Base-by-base conservation (phyloP, 1,140 invertebrate species). In the Drosophila ogumai region DNA sequence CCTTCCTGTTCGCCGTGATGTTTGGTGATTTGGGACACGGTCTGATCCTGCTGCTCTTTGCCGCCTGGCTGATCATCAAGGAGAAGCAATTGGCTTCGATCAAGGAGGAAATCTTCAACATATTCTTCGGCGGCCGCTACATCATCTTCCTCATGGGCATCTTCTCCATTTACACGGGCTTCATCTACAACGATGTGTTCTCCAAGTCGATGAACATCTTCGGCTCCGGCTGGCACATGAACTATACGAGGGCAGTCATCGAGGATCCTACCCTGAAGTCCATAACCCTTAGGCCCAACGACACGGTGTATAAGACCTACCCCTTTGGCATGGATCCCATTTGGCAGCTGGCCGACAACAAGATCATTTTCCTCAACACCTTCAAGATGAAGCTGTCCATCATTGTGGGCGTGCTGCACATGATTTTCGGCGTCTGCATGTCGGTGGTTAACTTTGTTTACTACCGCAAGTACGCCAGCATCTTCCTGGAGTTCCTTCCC, bases 331-430 rank as follows among this genome's bases (percentile, higher is more conserved):
- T 98, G 63, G 98, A 98, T 94, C 97, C 97, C 38, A 94, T 97
- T 63, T 98, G 97, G 98, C 96, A 98, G 93, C 79, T 98, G 56
- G 95, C 98, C 12, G 94, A 95, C 58, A 99, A 99, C 93, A 99
- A 99, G 55, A 99, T 99, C 77, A 96, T 98, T 46, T 99, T 99
- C 93, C 93, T 98, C 25, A 99, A 99, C 93, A 98, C 98, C 0
- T 98, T 97, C 93, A 99, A 99, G 94, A 99, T 99, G 99, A 99
- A 99, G 92, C 93, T 99, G 34, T 99, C 98, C 13, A 98, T 99
- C 63, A 98, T 99, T 68, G 95, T 99, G 88, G 99, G 98, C 22
- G 97, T 99, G 0, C 81, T 95, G 57, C 99, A 99, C 92, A 99
- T 99, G 99, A 94, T 98, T 47, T 99, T 99, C 93, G 99, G 99